These are phyloP conservation scores for Zophobas morio DNA, from an alignment of 1,140 invertebrate species.

Conservation along the genomic window DNA sequence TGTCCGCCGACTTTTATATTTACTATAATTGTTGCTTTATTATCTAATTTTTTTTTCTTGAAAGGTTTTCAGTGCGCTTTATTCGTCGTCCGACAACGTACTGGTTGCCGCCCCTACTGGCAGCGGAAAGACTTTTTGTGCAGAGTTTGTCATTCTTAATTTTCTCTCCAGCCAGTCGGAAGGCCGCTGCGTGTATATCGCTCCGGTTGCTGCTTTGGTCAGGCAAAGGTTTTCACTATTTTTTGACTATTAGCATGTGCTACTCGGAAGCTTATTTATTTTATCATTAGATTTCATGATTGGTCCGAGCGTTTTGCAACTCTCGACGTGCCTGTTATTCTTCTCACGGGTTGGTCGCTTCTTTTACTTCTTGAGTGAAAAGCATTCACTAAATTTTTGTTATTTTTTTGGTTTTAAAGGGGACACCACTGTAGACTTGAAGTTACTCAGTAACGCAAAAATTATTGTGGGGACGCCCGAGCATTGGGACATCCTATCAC, in stretches of 20 bases:
- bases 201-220: slow-evolving; percentile 92
- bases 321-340: too few relatives aligned
- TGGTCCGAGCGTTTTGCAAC: too few relatives aligned
- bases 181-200: slow-evolving; percentile 92
- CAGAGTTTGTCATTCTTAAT: slow-evolving; percentile 96
- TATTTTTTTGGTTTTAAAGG: too few relatives aligned
- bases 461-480: slow-evolving; percentile 97
- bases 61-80: too few relatives aligned
- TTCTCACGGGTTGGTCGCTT: too few relatives aligned
- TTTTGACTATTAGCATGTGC: too few relatives aligned
- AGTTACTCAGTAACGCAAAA: slow-evolving; percentile 93
- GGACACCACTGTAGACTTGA: slow-evolving; percentile 97
- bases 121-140: slow-evolving; percentile 96
- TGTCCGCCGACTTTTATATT: slow-evolving; percentile 99
- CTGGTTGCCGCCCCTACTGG: slow-evolving; percentile 98
- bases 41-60: too few relatives aligned
- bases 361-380: too few relatives aligned
- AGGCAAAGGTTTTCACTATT: slow-evolving; percentile 94
- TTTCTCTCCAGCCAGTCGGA: slow-evolving; percentile 83
- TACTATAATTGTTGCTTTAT: too few relatives aligned
- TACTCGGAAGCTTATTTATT: too few relatives aligned
- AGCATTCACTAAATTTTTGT: too few relatives aligned
- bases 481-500: slow-evolving; percentile 98
- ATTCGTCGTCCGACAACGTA: slow-evolving; percentile 98
- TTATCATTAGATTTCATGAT: too few relatives aligned